phyloP scores from a whole-genome alignment of 2,113 vertebrate species.

The Upupa epops region DNA sequence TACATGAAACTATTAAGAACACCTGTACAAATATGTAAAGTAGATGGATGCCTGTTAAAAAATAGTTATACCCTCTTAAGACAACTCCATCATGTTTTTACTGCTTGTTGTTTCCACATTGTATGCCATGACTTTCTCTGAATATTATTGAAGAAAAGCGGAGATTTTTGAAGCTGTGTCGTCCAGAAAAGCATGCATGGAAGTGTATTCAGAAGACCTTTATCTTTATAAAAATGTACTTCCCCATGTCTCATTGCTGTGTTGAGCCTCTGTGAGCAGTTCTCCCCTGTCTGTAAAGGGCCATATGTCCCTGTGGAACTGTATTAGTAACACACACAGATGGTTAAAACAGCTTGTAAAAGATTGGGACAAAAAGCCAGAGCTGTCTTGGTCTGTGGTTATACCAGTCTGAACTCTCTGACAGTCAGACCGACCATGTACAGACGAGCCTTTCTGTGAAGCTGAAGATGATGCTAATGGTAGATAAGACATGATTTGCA shows the following conservation, averaged over 20 bases:
- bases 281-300: not conserved
- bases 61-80: not conserved
- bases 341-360: accelerated
- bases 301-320: not conserved
- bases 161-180: not conserved
- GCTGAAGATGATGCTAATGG: not conserved
- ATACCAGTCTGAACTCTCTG: accelerated
- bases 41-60: not conserved
- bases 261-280: accelerated
- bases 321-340: not conserved
- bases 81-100: not conserved
- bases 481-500: not conserved
- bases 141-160: accelerated
- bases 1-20: not conserved
- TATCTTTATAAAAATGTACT: not conserved
- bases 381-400: not conserved
- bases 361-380: accelerated
- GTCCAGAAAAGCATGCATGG: not conserved
- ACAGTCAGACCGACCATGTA: accelerated
- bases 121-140: not conserved
- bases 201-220: not conserved
- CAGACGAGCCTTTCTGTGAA: not conserved
- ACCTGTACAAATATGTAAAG: too few species aligned
- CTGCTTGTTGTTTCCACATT: not conserved
- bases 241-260: not conserved